Evolutionary conservation across 2,888 invertebrate genomes (phyloP), one percentile per base, ranked within the genome.

Genomic region (Arge pagana): DNA sequence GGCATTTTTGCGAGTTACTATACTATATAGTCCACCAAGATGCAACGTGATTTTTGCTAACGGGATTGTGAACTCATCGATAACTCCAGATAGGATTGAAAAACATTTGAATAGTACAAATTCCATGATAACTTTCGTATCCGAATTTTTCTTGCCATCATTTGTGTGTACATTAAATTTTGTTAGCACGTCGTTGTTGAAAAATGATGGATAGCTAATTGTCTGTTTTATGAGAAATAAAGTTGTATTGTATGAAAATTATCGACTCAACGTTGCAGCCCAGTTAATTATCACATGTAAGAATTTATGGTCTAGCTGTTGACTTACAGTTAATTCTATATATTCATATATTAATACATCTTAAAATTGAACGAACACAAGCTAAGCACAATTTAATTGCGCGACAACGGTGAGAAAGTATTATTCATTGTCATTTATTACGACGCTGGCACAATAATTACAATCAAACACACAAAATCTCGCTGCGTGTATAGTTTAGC

Each of bases 341-440:
- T 21, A 4, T 5, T 28, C 10, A 4, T 42, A 30, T 15, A 33
- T n/a, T n/a, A n/a, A n/a, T n/a, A 15, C 35, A 33, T 45, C 45
- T 33, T 45, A 45, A 13, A 35, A n/a, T 45, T 33, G 45, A 45
- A 45, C 33, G 45, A 45, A 45, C 45, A 45, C 45, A 45, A 45
- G 33, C 45, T 30, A 11, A 21, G 31, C 33, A 45, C 45, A 45
- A 45, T 45, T 45, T 45, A 15, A 45, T 45, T 45, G 45, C 16
- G 45, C 45, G 15, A 33, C 13, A 33, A 33, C 13, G 15, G 11
- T 33, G 30, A 30, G 30, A 42, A 42, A 23, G 7, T n/a, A 45
- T 45, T 15, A 42, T 42, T 30, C 11, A 42, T 42, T 42, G 31
- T 21, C 11, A 33, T 33, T n/a, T n/a, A n/a, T n/a, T n/a, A 19